Conservation (phyloP, 2,113 vertebrate genomes). For the Nothobranchius furzeri region DNA sequence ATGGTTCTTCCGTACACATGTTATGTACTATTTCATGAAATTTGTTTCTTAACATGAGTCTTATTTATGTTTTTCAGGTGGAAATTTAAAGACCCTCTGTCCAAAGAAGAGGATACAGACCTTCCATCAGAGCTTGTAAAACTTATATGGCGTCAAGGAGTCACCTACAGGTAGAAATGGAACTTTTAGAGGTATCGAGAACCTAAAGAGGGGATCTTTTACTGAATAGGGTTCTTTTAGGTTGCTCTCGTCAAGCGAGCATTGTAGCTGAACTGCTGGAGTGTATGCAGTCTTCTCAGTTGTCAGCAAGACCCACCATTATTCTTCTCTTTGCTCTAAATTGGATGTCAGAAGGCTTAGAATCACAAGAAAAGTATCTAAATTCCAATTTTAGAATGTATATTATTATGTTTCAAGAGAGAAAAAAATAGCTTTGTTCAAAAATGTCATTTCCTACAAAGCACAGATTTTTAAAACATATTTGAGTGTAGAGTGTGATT, state of each 20-base stretch:
- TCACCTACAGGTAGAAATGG: constrained; percentile 82
- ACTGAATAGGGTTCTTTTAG: neutral
- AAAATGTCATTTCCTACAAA: neutral
- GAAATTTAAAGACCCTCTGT: constrained; percentile 74
- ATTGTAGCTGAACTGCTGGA: no score
- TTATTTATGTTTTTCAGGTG: constrained; percentile 76
- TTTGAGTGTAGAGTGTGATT: no score
- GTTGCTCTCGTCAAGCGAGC: no score
- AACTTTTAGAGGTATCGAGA: neutral
- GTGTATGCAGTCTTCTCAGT: no score
- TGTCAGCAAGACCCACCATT: no score
- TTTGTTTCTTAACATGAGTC: neutral
- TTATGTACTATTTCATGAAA: neutral
- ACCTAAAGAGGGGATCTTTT: neutral
- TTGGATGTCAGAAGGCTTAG: neutral
- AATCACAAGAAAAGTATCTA: no score
- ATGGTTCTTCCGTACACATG: neutral
- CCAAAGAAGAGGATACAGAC: constrained; percentile 50
- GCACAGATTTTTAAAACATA: no score
- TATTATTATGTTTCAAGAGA: neutral
- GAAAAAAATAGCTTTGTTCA: neutral
- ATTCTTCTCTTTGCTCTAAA: neutral
- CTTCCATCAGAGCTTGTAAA: constrained; percentile 80
- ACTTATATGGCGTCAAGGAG: constrained; percentile 83
- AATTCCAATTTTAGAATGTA: no score